Evolutionary conservation across 2,797 vertebrate genomes (phyloP).

Genomic region (Sebastes matsubarae): DNA sequence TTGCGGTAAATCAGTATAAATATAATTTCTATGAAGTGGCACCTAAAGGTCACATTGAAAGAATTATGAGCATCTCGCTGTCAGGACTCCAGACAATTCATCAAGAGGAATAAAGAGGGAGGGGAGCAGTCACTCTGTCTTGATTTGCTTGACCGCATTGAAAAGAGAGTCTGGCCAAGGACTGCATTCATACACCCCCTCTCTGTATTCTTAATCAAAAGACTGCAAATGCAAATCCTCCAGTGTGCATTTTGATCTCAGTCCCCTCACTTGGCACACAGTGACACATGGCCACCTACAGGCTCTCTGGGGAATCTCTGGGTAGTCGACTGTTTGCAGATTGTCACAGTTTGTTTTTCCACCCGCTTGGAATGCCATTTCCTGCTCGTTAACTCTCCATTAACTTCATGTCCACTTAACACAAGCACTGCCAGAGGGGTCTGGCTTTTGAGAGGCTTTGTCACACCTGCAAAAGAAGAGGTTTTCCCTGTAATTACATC

Average conservation of each 20-base stretch:
- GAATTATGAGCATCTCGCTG: constrained; percentile 33
- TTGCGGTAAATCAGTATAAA: constrained; percentile 50
- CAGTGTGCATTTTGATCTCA: constrained; percentile 9
- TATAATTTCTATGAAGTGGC: constrained; percentile 51
- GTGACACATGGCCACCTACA: constrained; percentile 57
- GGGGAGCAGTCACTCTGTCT: constrained; percentile 23
- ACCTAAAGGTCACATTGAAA: constrained; percentile 57
- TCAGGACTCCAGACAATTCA: constrained; percentile 25
- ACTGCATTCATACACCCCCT: background rate
- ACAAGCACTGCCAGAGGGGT: constrained; percentile 18
- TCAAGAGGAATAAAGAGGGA: constrained; percentile 23
- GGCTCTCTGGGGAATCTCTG: constrained; percentile 42
- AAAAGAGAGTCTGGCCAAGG: constrained; percentile 42
- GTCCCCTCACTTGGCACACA: constrained; percentile 14
- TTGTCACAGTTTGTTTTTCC: constrained; percentile 57
- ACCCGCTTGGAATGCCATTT: constrained; percentile 52
- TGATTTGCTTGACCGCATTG: constrained; percentile 29
- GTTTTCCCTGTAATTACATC: constrained; percentile 31
- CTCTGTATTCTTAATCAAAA: background rate
- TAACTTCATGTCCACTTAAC: constrained; percentile 59
- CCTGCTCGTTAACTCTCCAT: constrained; percentile 69
- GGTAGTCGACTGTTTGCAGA: constrained; percentile 52
- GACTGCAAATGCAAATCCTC: constrained; percentile 1
- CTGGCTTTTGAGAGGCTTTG: constrained; percentile 39
- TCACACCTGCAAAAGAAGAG: constrained; percentile 45